These are phyloP conservation scores for Smithornis capensis DNA, from an alignment of 2,113 vertebrate species.

Conservation along the genomic window DNA sequence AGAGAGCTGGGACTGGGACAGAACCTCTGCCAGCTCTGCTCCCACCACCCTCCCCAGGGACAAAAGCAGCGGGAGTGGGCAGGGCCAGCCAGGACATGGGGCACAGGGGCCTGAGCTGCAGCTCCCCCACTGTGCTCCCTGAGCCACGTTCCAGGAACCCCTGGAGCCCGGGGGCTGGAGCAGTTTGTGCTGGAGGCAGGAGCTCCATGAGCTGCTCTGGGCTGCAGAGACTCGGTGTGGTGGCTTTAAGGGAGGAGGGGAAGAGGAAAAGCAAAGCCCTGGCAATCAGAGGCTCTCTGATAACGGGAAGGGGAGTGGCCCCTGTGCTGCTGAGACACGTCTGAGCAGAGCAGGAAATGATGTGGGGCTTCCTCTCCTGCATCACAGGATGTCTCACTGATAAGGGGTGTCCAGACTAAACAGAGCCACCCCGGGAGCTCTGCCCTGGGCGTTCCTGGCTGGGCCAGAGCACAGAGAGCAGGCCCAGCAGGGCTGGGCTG, in stretches of 20 bases:
- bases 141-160: no score
- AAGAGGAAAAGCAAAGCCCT: background rate
- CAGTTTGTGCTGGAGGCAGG: no score
- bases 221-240: background rate
- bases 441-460: conserved; percentile 30
- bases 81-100: background rate
- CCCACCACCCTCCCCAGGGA: no score
- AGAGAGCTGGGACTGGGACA: background rate
- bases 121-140: no score
- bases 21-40: no score
- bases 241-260: background rate
- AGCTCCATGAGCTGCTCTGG: background rate
- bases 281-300: background rate
- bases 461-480: background rate
- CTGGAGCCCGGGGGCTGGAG: no score
- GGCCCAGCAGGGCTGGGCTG: background rate
- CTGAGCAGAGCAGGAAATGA: conserved; percentile 78
- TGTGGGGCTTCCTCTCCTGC: conserved; percentile 70
- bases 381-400: conserved; percentile 74
- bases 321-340: background rate
- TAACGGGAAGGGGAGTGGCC: conserved; percentile 68
- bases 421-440: conserved; percentile 50
- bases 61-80: no score
- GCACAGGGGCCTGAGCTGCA: no score
- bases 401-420: conserved; percentile 83